phyloP scores from a whole-genome alignment of 2,797 vertebrate genomes.

The Tapirus indicus region DNA sequence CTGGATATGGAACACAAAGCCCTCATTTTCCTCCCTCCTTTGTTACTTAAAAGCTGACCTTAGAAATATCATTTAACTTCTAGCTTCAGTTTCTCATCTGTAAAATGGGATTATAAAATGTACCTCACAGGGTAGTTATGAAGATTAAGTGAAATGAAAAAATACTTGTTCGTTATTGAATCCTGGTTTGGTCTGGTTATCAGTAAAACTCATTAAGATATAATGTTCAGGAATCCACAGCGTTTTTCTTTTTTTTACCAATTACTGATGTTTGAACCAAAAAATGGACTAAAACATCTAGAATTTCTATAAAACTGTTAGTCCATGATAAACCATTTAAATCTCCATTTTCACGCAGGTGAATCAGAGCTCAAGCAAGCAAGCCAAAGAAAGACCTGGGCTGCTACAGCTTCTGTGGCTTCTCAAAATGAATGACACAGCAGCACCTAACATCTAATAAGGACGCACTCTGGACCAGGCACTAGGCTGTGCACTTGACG shows the following conservation, averaged over 20 bases:
- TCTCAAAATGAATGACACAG: background rate
- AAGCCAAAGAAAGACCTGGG: background rate
- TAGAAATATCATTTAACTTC: background rate
- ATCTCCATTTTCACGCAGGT: background rate
- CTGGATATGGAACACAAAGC: background rate
- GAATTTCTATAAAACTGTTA: background rate
- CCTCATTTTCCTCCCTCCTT: background rate
- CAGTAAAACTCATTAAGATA: background rate
- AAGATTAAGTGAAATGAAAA: background rate
- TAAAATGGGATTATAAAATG: slow-evolving; percentile 11
- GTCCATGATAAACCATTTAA: background rate
- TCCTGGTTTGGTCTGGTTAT: background rate
- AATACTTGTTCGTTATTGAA: background rate
- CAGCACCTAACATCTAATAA: background rate
- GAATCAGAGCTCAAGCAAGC: background rate
- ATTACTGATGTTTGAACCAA: background rate
- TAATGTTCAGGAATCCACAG: background rate
- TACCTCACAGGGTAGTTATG: background rate
- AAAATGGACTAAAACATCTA: background rate
- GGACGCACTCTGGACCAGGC: background rate
- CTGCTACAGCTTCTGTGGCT: background rate
- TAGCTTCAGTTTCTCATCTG: background rate
- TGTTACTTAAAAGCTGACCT: background rate
- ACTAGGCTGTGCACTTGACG: fast-evolving
- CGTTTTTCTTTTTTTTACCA: background rate